phyloP scores from a whole-genome alignment of 2,888 invertebrate genomes.

The Sinohyriopsis cumingii region DNA sequence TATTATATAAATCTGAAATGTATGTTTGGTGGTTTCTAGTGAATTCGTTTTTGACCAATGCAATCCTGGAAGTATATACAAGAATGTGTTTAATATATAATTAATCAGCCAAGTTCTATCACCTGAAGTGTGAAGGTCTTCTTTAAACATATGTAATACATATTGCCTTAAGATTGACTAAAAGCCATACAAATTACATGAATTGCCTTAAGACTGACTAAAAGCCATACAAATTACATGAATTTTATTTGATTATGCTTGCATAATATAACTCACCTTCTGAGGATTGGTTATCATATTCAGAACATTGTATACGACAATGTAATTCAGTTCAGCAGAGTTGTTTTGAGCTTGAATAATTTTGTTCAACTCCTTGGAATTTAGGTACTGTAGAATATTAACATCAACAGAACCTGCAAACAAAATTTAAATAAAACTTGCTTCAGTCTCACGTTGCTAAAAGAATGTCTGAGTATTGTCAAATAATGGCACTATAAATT shows the following conservation, averaged over 20 bases:
- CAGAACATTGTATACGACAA: too few species aligned
- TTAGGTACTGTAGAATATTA: constrained; percentile 27
- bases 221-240: background rate
- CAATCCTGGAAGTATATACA: too few species aligned
- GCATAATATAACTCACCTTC: background rate
- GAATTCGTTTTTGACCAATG: too few species aligned
- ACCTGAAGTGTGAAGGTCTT: constrained; percentile 2
- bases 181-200: background rate
- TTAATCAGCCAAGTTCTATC: background rate
- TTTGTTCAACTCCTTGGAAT: constrained; percentile 34
- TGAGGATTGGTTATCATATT: background rate
- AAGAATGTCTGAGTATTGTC: too few species aligned
- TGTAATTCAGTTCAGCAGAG: too few species aligned
- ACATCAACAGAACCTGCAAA: constrained; percentile 17
- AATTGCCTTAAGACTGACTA: background rate
- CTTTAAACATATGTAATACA: background rate
- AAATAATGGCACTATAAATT: too few species aligned
- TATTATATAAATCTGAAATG: too few species aligned
- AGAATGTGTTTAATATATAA: too few species aligned
- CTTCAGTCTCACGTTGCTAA: too few species aligned
- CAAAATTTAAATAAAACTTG: background rate
- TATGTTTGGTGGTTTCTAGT: too few species aligned
- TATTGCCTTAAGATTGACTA: background rate
- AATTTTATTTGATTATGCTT: background rate
- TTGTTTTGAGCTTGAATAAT: background rate